These are phyloP conservation scores for Taurulus bubalis DNA, from an alignment of 2,113 vertebrate genomes.

Conservation along the genomic window DNA sequence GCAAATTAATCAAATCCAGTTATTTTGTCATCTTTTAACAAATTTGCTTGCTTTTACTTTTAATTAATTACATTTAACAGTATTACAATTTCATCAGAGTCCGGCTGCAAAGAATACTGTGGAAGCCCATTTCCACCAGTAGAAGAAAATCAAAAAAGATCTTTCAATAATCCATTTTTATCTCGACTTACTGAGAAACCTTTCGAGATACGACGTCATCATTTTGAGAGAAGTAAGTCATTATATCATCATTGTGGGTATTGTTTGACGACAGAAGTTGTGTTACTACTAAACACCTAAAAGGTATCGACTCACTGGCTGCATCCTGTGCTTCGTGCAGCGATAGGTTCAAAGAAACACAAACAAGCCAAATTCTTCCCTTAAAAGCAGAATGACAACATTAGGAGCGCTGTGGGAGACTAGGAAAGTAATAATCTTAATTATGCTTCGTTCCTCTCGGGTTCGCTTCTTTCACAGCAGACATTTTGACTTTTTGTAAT, in stretches of 20 bases:
- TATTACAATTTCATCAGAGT: background rate
- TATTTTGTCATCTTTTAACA: background rate
- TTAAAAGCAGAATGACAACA: background rate
- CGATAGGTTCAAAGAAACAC: background rate
- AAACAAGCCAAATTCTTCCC: background rate
- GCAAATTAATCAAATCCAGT: background rate
- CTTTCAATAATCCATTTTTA: too few species aligned
- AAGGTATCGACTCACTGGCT: too few species aligned
- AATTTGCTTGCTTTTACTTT: background rate
- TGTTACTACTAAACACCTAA: too few species aligned
- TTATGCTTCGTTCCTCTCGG: background rate
- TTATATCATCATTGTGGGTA: background rate
- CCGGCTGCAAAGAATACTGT: background rate
- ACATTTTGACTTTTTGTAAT: background rate
- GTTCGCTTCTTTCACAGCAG: background rate
- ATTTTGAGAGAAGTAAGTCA: background rate
- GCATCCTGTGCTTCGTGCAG: background rate
- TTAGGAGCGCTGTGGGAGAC: background rate
- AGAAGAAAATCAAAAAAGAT: too few species aligned
- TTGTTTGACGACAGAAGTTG: too few species aligned
- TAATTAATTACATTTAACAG: background rate
- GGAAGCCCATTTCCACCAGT: background rate
- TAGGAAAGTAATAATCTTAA: background rate
- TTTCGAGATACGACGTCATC: background rate
- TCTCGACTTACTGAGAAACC: too few species aligned